phyloP scores from a whole-genome alignment of 1,140 invertebrate genomes.

The Pseudomyrmex cubaensis region DNA sequence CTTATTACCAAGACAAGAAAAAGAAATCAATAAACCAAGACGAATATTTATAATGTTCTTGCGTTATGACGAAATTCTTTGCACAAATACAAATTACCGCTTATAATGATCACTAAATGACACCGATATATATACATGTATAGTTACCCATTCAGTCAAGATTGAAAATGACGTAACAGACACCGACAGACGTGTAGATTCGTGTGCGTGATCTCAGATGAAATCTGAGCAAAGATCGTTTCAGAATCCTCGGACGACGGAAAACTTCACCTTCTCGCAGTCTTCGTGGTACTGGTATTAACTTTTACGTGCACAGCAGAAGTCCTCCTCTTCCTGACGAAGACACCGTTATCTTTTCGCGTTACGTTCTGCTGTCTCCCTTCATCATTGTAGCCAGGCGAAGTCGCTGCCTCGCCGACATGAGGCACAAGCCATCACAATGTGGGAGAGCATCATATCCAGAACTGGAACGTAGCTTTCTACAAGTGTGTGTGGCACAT shows the following conservation, averaged over 20 bases:
- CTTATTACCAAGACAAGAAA: too few species aligned
- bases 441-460: not conserved
- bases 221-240: not conserved
- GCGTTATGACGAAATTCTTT: not conserved
- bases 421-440: constrained; percentile 2
- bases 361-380: constrained; percentile 54
- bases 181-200: too few species aligned
- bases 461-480: constrained; percentile 17
- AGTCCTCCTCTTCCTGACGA: constrained; percentile 24
- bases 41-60: not conserved
- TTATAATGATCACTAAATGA: not conserved
- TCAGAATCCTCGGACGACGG: not conserved
- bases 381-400: constrained; percentile 49
- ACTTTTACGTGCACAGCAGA: constrained; percentile 13
- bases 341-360: constrained; percentile 69
- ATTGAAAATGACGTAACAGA: not conserved
- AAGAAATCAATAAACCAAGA: not conserved
- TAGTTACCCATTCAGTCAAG: constrained; percentile 56
- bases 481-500: constrained; percentile 35
- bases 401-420: not conserved
- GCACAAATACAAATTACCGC: not conserved
- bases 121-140: constrained; percentile 16
- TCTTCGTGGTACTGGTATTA: constrained; percentile 1
- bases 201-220: too few species aligned
- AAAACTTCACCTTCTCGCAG: not conserved